Percentiles rank a stretch among this genome's conserved stretches.
Conservation (phyloP, 2,113 vertebrate species). For the Scatophagus argus region DNA sequence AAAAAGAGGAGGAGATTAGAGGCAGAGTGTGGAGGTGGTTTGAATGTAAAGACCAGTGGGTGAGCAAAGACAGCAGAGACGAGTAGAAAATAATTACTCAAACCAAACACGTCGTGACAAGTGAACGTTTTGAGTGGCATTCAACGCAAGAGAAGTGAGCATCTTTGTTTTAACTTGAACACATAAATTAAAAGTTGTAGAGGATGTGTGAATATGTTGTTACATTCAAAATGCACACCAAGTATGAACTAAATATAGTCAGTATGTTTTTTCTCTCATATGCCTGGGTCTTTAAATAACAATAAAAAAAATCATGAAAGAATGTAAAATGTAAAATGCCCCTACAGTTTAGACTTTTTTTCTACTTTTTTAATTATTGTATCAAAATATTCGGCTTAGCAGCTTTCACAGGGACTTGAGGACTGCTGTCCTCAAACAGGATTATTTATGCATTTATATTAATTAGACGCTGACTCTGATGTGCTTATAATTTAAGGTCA, state of each 20-base stretch:
- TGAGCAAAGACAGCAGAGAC: slow-evolving; percentile 22
- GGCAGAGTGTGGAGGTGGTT: slow-evolving; percentile 15
- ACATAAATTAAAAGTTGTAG: slow-evolving; percentile 1
- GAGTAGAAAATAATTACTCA: slow-evolving; percentile 37
- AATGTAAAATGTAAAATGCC: not conserved
- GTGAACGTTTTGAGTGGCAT: not conserved
- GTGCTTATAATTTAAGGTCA: slow-evolving; percentile 31
- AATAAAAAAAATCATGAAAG: not conserved
- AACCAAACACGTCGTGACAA: slow-evolving; percentile 22
- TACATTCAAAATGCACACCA: no score
- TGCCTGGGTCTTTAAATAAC: not conserved
- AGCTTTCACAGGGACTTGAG: slow-evolving; percentile 9
- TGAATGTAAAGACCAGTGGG: slow-evolving; percentile 21
- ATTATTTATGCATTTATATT: slow-evolving; percentile 30
- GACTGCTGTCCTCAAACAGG: slow-evolving; percentile 17
- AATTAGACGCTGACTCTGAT: slow-evolving; percentile 1
- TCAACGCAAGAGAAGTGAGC: slow-evolving; percentile 2
- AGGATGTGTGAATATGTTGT: no score
- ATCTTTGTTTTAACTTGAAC: not conserved
- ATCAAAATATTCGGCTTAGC: slow-evolving; percentile 4
- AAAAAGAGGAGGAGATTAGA: slow-evolving; percentile 33
- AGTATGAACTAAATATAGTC: no score
- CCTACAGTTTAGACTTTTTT: not conserved
- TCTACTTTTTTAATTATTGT: slow-evolving; percentile 23
- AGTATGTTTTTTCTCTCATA: no score